A percentile compares a stretch with the other conserved stretches of the same genome.
phyloP scores from a whole-genome alignment of 2,888 invertebrate species.

The Sarcophaga rosellei region DNA sequence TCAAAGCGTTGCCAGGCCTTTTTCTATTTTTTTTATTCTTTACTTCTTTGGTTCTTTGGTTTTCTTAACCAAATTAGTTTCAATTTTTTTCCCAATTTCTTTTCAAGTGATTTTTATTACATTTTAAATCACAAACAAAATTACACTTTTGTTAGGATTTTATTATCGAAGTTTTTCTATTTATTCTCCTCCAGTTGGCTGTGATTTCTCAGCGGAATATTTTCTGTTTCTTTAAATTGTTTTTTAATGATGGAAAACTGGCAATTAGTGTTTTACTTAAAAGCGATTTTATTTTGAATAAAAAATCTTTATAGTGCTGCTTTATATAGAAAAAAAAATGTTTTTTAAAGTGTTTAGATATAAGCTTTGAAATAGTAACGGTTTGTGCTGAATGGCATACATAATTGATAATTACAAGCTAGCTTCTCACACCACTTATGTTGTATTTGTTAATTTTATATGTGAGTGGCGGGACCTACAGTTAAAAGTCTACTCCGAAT shows the following conservation, averaged over 20 bases:
- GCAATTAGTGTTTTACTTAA: background rate
- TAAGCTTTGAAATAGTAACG: no score
- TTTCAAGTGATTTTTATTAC: constrained; percentile 44
- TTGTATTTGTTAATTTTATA: no score
- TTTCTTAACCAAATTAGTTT: constrained; percentile 57
- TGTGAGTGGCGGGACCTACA: no score
- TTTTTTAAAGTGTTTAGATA: no score
- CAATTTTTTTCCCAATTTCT: background rate
- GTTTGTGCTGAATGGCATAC: no score
- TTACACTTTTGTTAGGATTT: constrained; percentile 23
- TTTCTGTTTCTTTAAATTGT: background rate
- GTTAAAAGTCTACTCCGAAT: no score
- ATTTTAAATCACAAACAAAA: constrained; percentile 35
- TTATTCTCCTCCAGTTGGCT: background rate
- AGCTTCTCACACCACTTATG: no score
- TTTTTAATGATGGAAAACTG: background rate
- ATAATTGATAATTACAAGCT: no score
- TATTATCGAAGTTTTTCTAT: background rate
- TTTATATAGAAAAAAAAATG: no score
- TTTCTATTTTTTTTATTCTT: constrained; percentile 16
- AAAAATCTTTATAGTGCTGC: no score
- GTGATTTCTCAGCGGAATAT: background rate
- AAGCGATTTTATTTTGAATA: background rate
- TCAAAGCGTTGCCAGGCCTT: background rate
- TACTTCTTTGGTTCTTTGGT: constrained; percentile 9